A percentile compares a stretch with the other conserved stretches of the same genome.
Evolutionary conservation across 2,113 vertebrate species (phyloP).

Genomic region (Hippocampus zosterae): DNA sequence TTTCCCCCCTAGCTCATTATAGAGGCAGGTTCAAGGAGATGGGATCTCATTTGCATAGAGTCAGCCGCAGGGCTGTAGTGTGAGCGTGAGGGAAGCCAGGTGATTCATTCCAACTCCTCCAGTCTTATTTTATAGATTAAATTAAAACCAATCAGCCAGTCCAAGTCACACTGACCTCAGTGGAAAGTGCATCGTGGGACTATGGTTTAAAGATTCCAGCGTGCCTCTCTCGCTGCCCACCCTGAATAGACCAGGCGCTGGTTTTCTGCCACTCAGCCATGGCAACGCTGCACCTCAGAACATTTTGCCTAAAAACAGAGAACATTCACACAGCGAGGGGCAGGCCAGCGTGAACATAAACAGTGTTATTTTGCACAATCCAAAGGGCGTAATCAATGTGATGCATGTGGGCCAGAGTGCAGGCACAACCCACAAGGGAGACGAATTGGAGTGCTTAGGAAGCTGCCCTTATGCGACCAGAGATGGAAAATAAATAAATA

Average conservation of each 20-base stretch:
- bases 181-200: slow-evolving; percentile 13
- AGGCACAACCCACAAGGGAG: neutral
- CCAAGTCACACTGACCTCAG: slow-evolving; percentile 39
- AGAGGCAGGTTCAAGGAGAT: slow-evolving; percentile 61
- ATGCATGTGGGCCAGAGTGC: neutral
- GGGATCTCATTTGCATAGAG: slow-evolving; percentile 67
- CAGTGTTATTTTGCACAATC: slow-evolving; percentile 10
- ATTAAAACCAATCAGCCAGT: slow-evolving; percentile 68
- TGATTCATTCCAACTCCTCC: slow-evolving; percentile 58
- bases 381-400: slow-evolving; percentile 5
- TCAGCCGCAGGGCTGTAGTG: slow-evolving; percentile 39
- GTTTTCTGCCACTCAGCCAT: slow-evolving; percentile 27
- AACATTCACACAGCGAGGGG: slow-evolving; percentile 7
- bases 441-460: neutral
- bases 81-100: slow-evolving; percentile 40
- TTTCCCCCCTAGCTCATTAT: slow-evolving; percentile 52
- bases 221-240: slow-evolving; percentile 7
- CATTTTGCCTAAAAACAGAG: slow-evolving; percentile 16
- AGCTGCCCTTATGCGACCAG: neutral
- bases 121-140: slow-evolving; percentile 55
- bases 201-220: slow-evolving; percentile 26
- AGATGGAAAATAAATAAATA: neutral
- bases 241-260: slow-evolving; percentile 10
- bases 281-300: slow-evolving; percentile 17
- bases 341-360: slow-evolving; percentile 10